Evolutionary conservation across 2,113 vertebrate genomes (phyloP).

Genomic region (Vombatus ursinus): DNA sequence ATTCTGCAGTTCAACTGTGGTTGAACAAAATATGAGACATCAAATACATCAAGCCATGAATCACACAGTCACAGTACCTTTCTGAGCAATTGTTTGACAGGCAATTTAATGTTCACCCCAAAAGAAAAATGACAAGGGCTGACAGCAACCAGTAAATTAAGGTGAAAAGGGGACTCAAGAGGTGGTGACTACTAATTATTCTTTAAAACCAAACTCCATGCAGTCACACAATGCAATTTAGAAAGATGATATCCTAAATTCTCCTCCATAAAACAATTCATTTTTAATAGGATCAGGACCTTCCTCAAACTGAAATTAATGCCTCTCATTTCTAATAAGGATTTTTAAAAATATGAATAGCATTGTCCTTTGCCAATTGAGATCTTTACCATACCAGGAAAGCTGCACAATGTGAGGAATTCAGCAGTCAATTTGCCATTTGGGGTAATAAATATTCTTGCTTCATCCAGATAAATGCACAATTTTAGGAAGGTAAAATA

Average conservation of each 20-base stretch:
- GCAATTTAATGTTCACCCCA: neutral
- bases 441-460: neutral
- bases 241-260: neutral
- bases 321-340: neutral
- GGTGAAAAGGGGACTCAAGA: neutral
- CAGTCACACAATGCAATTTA: neutral
- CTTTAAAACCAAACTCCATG: neutral
- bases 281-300: neutral
- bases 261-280: neutral
- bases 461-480: neutral
- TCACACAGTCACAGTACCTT: neutral
- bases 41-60: neutral
- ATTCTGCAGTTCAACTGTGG: neutral
- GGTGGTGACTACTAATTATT: neutral
- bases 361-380: neutral
- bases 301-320: neutral
- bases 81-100: neutral
- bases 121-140: neutral
- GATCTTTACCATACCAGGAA: neutral
- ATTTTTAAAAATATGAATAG: neutral
- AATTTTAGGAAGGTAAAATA: neutral
- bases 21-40: neutral
- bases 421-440: neutral
- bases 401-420: neutral
- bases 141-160: neutral